Percentiles rank a stretch among this genome's conserved stretches.
These are phyloP conservation scores for Apodemia duryi DNA, from an alignment of 2,888 invertebrate species.

Conservation along the genomic window DNA sequence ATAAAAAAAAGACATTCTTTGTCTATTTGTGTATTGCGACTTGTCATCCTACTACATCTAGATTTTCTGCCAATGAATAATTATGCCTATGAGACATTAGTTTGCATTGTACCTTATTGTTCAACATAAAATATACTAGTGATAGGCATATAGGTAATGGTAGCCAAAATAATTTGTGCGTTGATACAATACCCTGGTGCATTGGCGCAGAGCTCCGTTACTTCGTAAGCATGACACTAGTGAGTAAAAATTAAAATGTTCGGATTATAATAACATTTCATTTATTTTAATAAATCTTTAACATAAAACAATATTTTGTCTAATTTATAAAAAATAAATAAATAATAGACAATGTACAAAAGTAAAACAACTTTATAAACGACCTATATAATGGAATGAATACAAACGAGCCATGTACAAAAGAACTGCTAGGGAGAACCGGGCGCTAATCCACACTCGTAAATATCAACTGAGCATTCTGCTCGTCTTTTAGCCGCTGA, in stretches of 20 bases:
- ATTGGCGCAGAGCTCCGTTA: too few species aligned
- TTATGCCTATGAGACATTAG: too few species aligned
- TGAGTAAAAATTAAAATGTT: not conserved
- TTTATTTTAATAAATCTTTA: conserved; percentile 3
- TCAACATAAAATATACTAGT: too few species aligned
- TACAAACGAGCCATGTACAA: not conserved
- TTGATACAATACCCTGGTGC: too few species aligned
- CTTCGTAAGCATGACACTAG: too few species aligned
- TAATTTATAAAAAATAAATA: not conserved
- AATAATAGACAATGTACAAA: not conserved
- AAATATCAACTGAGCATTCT: not conserved
- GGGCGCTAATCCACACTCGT: not conserved
- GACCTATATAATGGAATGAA: not conserved
- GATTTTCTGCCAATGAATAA: too few species aligned
- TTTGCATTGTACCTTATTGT: too few species aligned
- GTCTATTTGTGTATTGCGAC: too few species aligned
- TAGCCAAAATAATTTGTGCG: too few species aligned
- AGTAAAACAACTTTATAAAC: conserved; percentile 1
- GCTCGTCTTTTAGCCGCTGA: not conserved
- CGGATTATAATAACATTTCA: not conserved
- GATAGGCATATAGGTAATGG: too few species aligned
- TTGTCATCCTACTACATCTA: too few species aligned
- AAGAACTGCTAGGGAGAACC: not conserved
- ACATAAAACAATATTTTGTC: not conserved
- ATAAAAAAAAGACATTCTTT: too few species aligned